Evolutionary conservation across 1,140 invertebrate genomes (phyloP).

Genomic region (Dendrolimus kikuchii): DNA sequence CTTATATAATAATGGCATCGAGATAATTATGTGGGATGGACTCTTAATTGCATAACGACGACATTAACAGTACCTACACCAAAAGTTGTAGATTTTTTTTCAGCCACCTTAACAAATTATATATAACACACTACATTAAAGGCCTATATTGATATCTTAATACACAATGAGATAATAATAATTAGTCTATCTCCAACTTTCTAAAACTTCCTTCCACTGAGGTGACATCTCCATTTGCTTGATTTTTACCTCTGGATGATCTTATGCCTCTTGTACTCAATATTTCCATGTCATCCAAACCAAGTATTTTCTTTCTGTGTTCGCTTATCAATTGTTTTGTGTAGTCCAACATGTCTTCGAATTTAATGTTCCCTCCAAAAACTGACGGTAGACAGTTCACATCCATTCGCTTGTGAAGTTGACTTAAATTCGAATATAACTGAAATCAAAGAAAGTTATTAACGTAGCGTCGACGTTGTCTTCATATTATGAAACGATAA

Average conservation of each 20-base stretch:
- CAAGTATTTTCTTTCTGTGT: conserved; percentile 76
- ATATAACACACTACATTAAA: too few species aligned
- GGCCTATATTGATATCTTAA: not conserved
- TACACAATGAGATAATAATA: conserved; percentile 3
- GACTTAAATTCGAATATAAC: conserved; percentile 77
- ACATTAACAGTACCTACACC: too few species aligned
- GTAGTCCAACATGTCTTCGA: conserved; percentile 82
- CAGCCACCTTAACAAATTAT: too few species aligned
- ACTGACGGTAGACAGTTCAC: conserved; percentile 81
- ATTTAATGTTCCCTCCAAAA: conserved; percentile 82
- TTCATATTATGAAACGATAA: too few species aligned
- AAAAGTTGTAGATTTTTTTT: too few species aligned
- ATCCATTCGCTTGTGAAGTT: conserved; percentile 76
- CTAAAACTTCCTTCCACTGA: conserved; percentile 79
- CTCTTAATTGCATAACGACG: too few species aligned
- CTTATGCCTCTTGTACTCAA: conserved; percentile 71
- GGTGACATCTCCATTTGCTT: conserved; percentile 42
- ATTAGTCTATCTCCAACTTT: conserved; percentile 80
- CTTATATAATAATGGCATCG: too few species aligned
- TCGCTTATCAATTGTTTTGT: conserved; percentile 77
- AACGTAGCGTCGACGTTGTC: too few species aligned
- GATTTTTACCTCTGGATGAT: conserved; percentile 55
- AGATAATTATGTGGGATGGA: too few species aligned
- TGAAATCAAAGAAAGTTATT: conserved; percentile 32
- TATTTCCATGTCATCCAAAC: conserved; percentile 81